Base-by-base conservation (phyloP, 2,797 vertebrate species). In the Phataginus tetradactyla region DNA sequence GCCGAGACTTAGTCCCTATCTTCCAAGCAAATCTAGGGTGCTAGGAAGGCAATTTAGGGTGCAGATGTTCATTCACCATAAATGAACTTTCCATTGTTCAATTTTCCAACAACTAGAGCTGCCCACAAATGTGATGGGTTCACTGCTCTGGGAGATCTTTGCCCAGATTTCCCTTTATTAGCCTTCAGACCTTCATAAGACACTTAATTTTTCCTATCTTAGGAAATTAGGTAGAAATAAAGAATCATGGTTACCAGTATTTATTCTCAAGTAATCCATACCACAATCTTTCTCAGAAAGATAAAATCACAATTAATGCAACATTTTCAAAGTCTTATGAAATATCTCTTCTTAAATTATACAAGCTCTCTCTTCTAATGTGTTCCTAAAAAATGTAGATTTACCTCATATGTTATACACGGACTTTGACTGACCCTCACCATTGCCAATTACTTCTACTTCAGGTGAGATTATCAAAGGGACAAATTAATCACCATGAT, bases 181-280 rank as follows among this genome's bases (percentile, higher is more conserved):
- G 32, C 6, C 29, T 57, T 53, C 17, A 7, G 17, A 45, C 37
- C 27, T 45, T 68, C 7, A n/a, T 1, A 72, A 66, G 25, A 72
- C 25, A 61, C 39, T 85, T 53, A 81, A 87, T 15, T 11, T 27
- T 80, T 55, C 27, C n/a, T 83, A 20, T 83, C 29, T 45, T 39
- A 77, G 49, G 23, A 96, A 95, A 95, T 92, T 18, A 86, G n/a
- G 32, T 66, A 83, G 4, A 75, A 91, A 81, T 90, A 84, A 93
- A 86, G 51, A 85, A 63, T 12, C 27, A 71, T n/a, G 18, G 66
- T 45, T 34, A 45, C 29, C 12, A 17, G 18, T 85, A 77, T 11
- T 75, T 72, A 88, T 42, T 86, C 23, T 93, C 25, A 93, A 91
- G 57, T 51, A 90, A 86, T 59, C 57, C n/a, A 68, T 75, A 63